Evolutionary conservation across 2,888 invertebrate species (phyloP).

Genomic region (Malachius bipustulatus): DNA sequence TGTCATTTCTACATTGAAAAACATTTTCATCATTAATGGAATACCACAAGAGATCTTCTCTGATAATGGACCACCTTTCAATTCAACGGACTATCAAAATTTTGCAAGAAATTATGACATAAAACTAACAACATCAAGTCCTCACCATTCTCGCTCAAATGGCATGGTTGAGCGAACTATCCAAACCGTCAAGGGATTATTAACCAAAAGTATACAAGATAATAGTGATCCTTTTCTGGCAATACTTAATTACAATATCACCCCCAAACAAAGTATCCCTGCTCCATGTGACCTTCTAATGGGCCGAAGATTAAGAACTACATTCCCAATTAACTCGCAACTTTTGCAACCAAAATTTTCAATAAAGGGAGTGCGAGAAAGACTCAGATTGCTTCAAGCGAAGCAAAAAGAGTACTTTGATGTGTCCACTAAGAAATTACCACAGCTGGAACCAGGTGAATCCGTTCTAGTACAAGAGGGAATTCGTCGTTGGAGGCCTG

Average conservation of each 20-base stretch:
- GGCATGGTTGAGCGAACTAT: slow-evolving; percentile 20
- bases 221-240: slow-evolving; percentile 20
- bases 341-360: slow-evolving; percentile 14
- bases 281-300: slow-evolving; percentile 19
- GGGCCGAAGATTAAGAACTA: slow-evolving; percentile 21
- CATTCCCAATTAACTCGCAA: slow-evolving; percentile 12
- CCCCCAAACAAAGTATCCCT: slow-evolving; percentile 20
- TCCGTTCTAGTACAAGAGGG: not conserved
- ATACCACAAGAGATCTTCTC: slow-evolving; percentile 16
- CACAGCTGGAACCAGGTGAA: not conserved
- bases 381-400: not conserved
- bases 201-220: slow-evolving; percentile 15
- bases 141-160: slow-evolving; percentile 18
- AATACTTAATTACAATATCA: slow-evolving; percentile 18
- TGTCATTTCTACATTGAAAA: slow-evolving; percentile 15
- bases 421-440: not conserved
- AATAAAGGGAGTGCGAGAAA: slow-evolving; percentile 7
- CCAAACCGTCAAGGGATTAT: slow-evolving; percentile 19
- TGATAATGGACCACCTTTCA: slow-evolving; percentile 20
- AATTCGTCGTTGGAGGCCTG: not conserved
- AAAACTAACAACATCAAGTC: slow-evolving; percentile 16
- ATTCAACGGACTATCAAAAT: slow-evolving; percentile 13
- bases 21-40: slow-evolving; percentile 18
- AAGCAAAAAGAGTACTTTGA: slow-evolving; percentile 1
- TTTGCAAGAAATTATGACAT: slow-evolving; percentile 19